These are phyloP conservation scores for Drosophila hamatofila DNA, from an alignment of 2,888 invertebrate genomes.

Conservation along the genomic window DNA sequence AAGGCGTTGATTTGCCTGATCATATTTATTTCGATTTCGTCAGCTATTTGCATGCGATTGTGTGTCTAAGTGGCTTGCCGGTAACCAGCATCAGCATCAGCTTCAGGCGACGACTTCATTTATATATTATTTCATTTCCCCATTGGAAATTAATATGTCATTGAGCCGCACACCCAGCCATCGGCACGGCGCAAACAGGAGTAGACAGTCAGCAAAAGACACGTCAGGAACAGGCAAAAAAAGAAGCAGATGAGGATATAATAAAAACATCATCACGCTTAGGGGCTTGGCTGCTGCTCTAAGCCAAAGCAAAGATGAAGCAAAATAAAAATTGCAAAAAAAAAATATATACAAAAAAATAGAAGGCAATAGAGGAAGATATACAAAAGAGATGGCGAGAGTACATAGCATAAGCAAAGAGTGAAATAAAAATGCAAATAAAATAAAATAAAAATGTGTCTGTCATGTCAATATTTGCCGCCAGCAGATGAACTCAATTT, in stretches of 20 bases:
- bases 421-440: constrained; percentile 80
- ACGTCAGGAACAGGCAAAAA: constrained; percentile 31
- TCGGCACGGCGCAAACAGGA: constrained; percentile 5
- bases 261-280: constrained; percentile 50
- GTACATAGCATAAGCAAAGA: constrained; percentile 51
- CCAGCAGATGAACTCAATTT: constrained; percentile 81
- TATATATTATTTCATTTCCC: constrained; percentile 77
- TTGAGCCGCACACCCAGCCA: constrained; percentile 63
- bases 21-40: constrained; percentile 70
- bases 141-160: constrained; percentile 82
- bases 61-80: constrained; percentile 41
- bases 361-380: constrained; percentile 7
- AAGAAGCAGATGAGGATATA: constrained; percentile 42
- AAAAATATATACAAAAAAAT: not conserved
- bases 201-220: constrained; percentile 27
- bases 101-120: constrained; percentile 72
- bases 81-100: constrained; percentile 27
- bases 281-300: constrained; percentile 38
- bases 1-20: constrained; percentile 75
- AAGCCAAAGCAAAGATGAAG: constrained; percentile 52
- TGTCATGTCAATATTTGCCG: constrained; percentile 83
- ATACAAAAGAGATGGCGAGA: not conserved
- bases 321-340: constrained; percentile 44
- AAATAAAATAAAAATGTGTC: constrained; percentile 82
- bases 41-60: constrained; percentile 72